Conservation (phyloP, 2,888 invertebrate species). For the Nymphalis polychloros region DNA sequence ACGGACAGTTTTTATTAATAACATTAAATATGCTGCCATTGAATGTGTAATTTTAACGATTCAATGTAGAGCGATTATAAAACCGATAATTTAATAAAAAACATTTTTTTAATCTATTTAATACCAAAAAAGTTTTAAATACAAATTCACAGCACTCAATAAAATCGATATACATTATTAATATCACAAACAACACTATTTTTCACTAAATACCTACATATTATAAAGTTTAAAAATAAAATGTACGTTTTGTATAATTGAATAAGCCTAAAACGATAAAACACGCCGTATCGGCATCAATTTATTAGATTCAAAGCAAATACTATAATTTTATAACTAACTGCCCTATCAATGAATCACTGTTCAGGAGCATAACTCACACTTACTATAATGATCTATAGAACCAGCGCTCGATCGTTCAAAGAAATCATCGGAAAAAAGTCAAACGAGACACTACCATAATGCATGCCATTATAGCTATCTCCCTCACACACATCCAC, state of each 20-base stretch:
- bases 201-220: no score
- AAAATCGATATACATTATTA: no score
- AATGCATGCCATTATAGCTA: constrained; percentile 74
- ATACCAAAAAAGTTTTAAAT: no score
- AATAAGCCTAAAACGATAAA: constrained; percentile 26
- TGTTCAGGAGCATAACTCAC: constrained; percentile 70
- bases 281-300: constrained; percentile 34
- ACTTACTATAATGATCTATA: constrained; percentile 67
- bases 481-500: constrained; percentile 47
- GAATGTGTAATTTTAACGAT: neutral
- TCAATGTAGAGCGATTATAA: no score
- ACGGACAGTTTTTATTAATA: constrained; percentile 18
- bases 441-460: constrained; percentile 62
- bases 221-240: neutral
- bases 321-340: constrained; percentile 50
- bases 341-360: constrained; percentile 59
- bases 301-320: constrained; percentile 38
- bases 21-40: constrained; percentile 14
- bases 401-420: constrained; percentile 65
- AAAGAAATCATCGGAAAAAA: constrained; percentile 77
- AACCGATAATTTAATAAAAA: no score
- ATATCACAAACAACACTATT: no score
- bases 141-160: no score
- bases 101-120: no score
- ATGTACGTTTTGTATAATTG: constrained; percentile 4